Evolutionary conservation across 2,888 invertebrate genomes (phyloP).

Genomic region (Anoncus sp.): DNA sequence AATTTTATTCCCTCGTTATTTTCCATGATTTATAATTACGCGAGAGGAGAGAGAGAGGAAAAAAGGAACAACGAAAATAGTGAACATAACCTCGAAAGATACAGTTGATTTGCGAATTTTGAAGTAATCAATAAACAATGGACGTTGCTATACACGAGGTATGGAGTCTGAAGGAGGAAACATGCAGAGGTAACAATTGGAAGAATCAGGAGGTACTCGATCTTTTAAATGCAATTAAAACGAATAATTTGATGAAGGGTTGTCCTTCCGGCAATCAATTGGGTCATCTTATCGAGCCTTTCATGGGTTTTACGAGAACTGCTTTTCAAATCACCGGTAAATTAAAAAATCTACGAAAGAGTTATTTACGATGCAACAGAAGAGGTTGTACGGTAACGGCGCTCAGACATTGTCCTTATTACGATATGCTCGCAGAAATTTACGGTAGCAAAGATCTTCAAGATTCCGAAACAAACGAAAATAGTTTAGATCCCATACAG

Average conservation of each 20-base stretch:
- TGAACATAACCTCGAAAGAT: too few species aligned
- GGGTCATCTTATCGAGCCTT: slow-evolving; percentile 36
- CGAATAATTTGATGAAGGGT: slow-evolving; percentile 45
- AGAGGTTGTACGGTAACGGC: slow-evolving; percentile 47
- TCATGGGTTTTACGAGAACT: slow-evolving; percentile 68
- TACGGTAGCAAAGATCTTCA: too few species aligned
- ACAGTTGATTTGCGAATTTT: too few species aligned
- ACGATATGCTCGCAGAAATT: slow-evolving; percentile 64
- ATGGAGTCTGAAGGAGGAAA: slow-evolving; percentile 32
- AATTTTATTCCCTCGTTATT: too few species aligned
- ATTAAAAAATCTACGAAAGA: slow-evolving; percentile 67
- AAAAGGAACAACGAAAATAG: too few species aligned
- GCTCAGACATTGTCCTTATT: slow-evolving; percentile 65
- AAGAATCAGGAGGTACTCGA: slow-evolving; percentile 26
- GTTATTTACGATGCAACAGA: slow-evolving; percentile 63
- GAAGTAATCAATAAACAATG: not conserved
- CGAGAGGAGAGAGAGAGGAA: too few species aligned
- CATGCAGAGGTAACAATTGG: slow-evolving; percentile 46
- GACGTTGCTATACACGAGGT: slow-evolving; percentile 8
- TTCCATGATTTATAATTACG: too few species aligned
- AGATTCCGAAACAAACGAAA: too few species aligned
- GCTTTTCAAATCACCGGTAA: slow-evolving; percentile 69
- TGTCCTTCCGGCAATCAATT: slow-evolving; percentile 37
- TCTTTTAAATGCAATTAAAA: slow-evolving; percentile 46
- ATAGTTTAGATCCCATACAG: too few species aligned